Evolutionary conservation across 1,140 invertebrate species (phyloP), one percentile per base, ranked within the genome.

Genomic region (Ruditapes philippinarum): DNA sequence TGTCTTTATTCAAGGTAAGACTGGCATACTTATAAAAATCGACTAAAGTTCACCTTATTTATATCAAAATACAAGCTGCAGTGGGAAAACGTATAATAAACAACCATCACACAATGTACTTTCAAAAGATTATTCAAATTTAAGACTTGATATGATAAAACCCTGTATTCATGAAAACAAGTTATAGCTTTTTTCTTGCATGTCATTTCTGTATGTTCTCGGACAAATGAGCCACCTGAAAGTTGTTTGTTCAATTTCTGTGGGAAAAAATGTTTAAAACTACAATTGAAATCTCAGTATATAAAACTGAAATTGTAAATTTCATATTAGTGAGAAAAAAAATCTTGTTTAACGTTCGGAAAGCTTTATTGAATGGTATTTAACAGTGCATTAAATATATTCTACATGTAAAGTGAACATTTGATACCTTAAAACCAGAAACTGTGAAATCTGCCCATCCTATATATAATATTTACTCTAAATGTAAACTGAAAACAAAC

Each of bases 111-210:
- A n/a, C 51, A 57, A 7, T 14, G 7, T 57, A 57, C 17, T 22
- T 57, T 57, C n/a, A n/a, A 57, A 14, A 57, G 51, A 57, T 57
- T 57, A 57, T 57, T 57, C 51, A 57, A 57, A 57, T 57, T 57
- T n/a, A n/a, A n/a, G n/a, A n/a, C n/a, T n/a, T 7, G 51, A 57
- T 57, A 5, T 14, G 51, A 57, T 57, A 57, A 57, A 49, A 57
- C 17, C 51, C 19, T 57, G 19, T 57, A 11, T n/a, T n/a, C n/a
- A n/a, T n/a, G n/a, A n/a, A n/a, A n/a, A n/a, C n/a, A n/a, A n/a
- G n/a, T n/a, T 19, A 57, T 22, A 19, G 51, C n/a, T 57, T 57
- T 11, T 57, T 57, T 11, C 51, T 57, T 57, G 51, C 51, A 57
- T 57, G 51, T 57, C 51, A 57, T 57, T 57, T 57, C 19, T 57